Evolutionary conservation across 1,140 invertebrate species (phyloP), one percentile per base, ranked within the genome.

Genomic region (Dinoponera quadriceps): DNA sequence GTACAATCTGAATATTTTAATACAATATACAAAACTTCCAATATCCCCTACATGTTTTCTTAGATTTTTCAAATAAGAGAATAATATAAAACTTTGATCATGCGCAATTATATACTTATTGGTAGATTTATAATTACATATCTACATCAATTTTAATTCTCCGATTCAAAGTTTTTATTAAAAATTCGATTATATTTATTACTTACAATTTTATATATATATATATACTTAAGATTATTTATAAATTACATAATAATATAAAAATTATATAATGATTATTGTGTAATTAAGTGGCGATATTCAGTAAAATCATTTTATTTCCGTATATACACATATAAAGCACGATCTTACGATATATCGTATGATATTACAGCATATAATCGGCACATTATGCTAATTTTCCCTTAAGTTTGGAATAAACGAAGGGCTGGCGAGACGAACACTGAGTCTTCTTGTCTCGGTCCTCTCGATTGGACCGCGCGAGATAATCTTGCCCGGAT

Each of bases 271-370:
- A 33, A 33, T 44, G 38, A 44, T 44, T 44, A 44, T 44, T 11
- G 38, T 44, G 38, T 9, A 44, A 44, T 44, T 44, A 44, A 44
- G 38, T 11, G 38, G 9, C 9, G 38, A 9, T 69, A 20, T 77
- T 66, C 29, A 49, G 20, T 33, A 66, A 77, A 77, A 77, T 85
- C 59, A 68, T 16, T 87, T 87, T 87, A 85, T 83, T 85, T 73
- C 73, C n/a, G n/a, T 88, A 88, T 90, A 88, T 90, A 88, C 65
- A 90, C 74, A 88, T 88, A 86, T 80, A 86, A 89, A 88, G 81
- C 83, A 69, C 77, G 73, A 87, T 77, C 69, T 87, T 85, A 84
- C 59, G 85, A 87, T 85, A 86, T 82, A 75, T 60, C 78, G 63
- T 60, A 77, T 65, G 66, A 80, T 80, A 80, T 14, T 80, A 57